A percentile compares a stretch with the other conserved stretches of the same genome.
Conservation (phyloP, 2,888 invertebrate species). For the Lobophora halterata region DNA sequence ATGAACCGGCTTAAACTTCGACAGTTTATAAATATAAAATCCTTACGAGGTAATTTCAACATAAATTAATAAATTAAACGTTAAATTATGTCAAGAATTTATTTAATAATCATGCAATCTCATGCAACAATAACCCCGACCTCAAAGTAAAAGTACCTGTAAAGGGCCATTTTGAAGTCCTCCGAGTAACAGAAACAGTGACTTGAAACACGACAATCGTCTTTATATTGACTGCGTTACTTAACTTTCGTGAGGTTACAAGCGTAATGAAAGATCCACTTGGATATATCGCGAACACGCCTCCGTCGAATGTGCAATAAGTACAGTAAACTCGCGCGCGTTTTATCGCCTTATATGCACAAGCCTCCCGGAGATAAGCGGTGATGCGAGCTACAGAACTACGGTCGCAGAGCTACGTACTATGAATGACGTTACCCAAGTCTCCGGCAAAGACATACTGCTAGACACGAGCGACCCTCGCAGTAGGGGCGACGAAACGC, state of each 20-base stretch:
- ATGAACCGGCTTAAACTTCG: too few species aligned
- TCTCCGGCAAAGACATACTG: constrained; percentile 62
- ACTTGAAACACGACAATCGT: constrained; percentile 36
- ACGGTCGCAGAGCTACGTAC: constrained; percentile 80
- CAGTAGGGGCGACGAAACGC: constrained; percentile 58
- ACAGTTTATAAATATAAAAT: too few species aligned
- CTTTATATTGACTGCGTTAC: constrained; percentile 36
- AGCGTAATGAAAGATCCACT: constrained; percentile 43
- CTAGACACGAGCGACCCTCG: constrained; percentile 57
- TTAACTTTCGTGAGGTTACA: constrained; percentile 50
- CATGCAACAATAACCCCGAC: constrained; percentile 25
- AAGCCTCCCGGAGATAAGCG: constrained; percentile 58
- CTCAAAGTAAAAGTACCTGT: constrained; percentile 55
- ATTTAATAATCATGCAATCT: constrained; percentile 8
- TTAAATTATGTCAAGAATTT: too few species aligned
- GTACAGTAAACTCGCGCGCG: constrained; percentile 57
- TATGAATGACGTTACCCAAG: constrained; percentile 72
- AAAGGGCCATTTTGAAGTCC: constrained; percentile 64
- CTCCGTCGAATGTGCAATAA: constrained; percentile 63
- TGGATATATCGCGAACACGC: constrained; percentile 61
- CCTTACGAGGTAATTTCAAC: too few species aligned
- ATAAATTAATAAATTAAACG: too few species aligned
- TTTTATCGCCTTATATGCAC: constrained; percentile 74
- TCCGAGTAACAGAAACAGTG: constrained; percentile 43
- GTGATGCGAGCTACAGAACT: constrained; percentile 73